Evolutionary conservation across 2,797 vertebrate genomes (phyloP), one percentile per base, ranked within the genome.

Genomic region (Takifugu rubripes): DNA sequence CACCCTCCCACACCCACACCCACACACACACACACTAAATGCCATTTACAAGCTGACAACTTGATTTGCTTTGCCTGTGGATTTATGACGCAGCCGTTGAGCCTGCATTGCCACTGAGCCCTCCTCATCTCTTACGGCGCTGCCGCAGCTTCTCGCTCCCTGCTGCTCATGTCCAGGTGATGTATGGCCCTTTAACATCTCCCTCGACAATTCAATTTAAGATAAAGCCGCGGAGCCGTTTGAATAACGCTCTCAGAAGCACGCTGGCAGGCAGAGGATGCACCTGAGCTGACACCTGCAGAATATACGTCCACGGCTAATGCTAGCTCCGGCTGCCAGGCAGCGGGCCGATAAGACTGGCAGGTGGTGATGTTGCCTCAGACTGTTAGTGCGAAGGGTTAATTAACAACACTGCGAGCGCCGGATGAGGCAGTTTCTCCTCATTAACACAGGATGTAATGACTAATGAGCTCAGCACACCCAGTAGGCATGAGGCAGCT

Each of bases 181-280:
- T 90, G 63, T 80, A 90, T 86, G 81, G 72, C 74, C 82, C 77
- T 80, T 86, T 78, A 89, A 83, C 74, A 80, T 87, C 83, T 82
- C 77, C 75, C 71, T 83, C 84, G 87, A 87, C 86, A 88, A 86
- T 88, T 88, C 84, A 85, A 89, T 89, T 88, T 87, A 60, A 88
- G 87, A 89, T 90, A 84, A 87, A 88, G 79, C 56, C 47, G 43
- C 74, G 75, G 57, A 56, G 85, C 73, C 56, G 65, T 83, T 78
- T 78, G 74, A 77, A 68, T 83, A 77, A 79, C 78, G 74, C 69
- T 74, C 68, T 70, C 53, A 68, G 70, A 74, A 64, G 77, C 66
- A 68, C 64, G 54, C 59, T 51, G 48, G 68, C 68, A 63, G 49
- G 43, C 56, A 72, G 68, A 73, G 70, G 65, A 78, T 72, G 83